Evolutionary conservation across 2,113 vertebrate genomes (phyloP).

Genomic region (Dipodomys spectabilis): DNA sequence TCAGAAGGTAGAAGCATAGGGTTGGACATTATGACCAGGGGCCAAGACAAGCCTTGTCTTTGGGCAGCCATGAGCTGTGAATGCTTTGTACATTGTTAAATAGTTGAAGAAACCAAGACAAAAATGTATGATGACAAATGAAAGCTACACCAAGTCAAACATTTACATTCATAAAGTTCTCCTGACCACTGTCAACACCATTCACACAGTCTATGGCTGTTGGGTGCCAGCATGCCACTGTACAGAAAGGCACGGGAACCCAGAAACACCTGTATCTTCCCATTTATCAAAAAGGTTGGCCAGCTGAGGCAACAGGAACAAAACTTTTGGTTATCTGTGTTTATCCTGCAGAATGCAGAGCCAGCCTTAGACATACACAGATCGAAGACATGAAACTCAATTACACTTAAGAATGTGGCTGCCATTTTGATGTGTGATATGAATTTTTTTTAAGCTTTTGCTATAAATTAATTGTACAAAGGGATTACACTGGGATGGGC

Average conservation of each 20-base stretch:
- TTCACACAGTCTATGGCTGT: background rate
- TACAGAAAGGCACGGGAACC: background rate
- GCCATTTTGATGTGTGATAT: background rate
- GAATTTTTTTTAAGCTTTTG: no score
- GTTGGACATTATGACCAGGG: background rate
- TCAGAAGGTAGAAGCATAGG: background rate
- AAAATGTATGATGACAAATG: background rate
- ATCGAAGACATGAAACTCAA: background rate
- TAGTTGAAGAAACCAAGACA: background rate
- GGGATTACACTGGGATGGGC: no score
- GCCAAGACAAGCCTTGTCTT: background rate
- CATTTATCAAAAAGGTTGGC: background rate
- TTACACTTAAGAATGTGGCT: background rate
- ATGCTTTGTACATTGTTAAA: background rate
- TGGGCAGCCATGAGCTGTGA: background rate
- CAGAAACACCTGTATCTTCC: background rate
- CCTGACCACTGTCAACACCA: background rate
- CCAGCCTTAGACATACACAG: background rate
- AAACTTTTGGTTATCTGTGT: background rate
- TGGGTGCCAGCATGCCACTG: background rate
- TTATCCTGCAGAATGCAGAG: background rate
- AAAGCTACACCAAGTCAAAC: background rate
- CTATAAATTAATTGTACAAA: no score
- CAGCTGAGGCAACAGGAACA: background rate
- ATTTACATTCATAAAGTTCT: background rate